These are phyloP conservation scores for Lophius americanus DNA, from an alignment of 2,797 vertebrate species.

Conservation along the genomic window DNA sequence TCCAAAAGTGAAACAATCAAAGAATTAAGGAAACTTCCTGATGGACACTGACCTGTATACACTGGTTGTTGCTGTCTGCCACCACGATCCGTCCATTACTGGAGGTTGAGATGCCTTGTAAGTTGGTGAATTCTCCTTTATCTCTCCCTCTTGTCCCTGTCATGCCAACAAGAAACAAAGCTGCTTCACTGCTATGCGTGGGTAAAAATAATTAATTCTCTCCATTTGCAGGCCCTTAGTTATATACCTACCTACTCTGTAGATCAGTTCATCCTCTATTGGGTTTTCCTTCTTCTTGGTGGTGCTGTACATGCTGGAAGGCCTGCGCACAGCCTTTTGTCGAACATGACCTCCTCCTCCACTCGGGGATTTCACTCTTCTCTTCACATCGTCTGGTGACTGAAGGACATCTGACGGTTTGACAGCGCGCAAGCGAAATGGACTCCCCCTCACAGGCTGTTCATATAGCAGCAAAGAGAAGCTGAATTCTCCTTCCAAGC, in stretches of 20 bases:
- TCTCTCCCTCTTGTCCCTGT: constrained; percentile 92
- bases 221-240: background rate
- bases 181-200: background rate
- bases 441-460: constrained; percentile 90
- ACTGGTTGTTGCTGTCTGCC: constrained; percentile 98
- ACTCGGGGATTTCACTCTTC: constrained; percentile 92
- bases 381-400: constrained; percentile 93
- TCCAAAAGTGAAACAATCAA: background rate
- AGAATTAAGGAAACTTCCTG: no score
- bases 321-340: constrained; percentile 93
- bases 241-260: constrained; percentile 88
- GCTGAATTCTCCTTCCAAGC: constrained; percentile 87
- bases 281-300: constrained; percentile 98
- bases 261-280: constrained; percentile 95
- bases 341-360: constrained; percentile 91
- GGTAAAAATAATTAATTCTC: background rate
- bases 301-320: constrained; percentile 97
- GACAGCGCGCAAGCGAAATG: constrained; percentile 87
- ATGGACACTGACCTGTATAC: constrained; percentile 86
- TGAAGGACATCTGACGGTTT: constrained; percentile 89
- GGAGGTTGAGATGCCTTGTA: constrained; percentile 94
- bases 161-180: constrained; percentile 4
- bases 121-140: constrained; percentile 95
- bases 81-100: constrained; percentile 91
- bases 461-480: constrained; percentile 89